Evolutionary conservation across 2,113 vertebrate genomes (phyloP), one percentile per base, ranked within the genome.

Genomic region (Acinonyx jubatus): DNA sequence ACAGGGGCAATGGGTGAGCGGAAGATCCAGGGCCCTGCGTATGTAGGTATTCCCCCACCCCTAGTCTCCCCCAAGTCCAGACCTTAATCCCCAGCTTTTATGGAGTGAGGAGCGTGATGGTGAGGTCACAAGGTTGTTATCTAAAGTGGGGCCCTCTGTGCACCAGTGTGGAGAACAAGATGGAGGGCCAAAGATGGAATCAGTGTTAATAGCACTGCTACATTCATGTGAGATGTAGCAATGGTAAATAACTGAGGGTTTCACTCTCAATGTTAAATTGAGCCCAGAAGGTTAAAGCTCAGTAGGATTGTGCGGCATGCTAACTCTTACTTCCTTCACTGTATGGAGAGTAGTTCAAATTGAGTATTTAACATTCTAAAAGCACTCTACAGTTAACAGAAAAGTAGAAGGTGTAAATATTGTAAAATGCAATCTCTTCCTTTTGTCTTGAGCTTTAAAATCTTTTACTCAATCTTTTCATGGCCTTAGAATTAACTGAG

Each of bases 401-500:
- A 83, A 91, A n/a, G 25, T 52, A 78, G 45, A 85, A 38, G 5
- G 11, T 41, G 83, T 76, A 82, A 96, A 52, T 0, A 38, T 41
- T 25, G 63, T 38, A 84, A 36, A 52, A 36, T 8, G 14, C 31
- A 91, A 71, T 89, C 38, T 87, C 1, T 16, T 69, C 90, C 71
- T 74, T 95, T 89, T 95, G 61, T 4, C 36, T 94, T 92, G 48
- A 96, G 89, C 21, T 57, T 95, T 94, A 76, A 61, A 91, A 76
- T 33, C 48, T 95, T 61, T 82, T 57, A 95, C 33, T 94, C 23
- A 95, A 36, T 79, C 69, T 80, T 88, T 93, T 93, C 29, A 78
- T 79, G 50, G 92, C 95, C 91, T 87, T 94, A 92, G 78, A 38
- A 95, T 91, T 92, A 90, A 87, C 90, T 25, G 95, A 96, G 25